Percentiles rank a stretch among this genome's conserved stretches.
Evolutionary conservation across 2,888 invertebrate species (phyloP).

Genomic region (Spodoptera exigua): DNA sequence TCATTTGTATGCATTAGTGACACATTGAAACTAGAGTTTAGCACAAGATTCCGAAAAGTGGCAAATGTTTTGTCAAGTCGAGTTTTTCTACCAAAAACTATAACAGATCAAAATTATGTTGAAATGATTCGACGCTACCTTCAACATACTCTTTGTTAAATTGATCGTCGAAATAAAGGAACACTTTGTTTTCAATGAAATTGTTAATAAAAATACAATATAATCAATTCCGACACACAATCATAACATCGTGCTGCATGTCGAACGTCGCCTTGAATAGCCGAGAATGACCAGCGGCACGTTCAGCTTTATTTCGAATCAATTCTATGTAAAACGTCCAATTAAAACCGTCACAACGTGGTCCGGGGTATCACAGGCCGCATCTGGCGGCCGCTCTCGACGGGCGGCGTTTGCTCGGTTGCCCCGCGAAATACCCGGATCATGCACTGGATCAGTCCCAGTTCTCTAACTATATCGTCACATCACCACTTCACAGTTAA

Average conservation of each 20-base stretch:
- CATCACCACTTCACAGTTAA: constrained; percentile 72
- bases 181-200: constrained; percentile 33
- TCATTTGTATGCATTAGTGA: neutral
- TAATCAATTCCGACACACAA: constrained; percentile 35
- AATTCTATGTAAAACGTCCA: constrained; percentile 69
- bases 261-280: constrained; percentile 50
- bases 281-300: constrained; percentile 46
- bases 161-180: constrained; percentile 14
- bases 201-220: constrained; percentile 29
- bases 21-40: no score
- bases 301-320: constrained; percentile 55
- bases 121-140: constrained; percentile 1
- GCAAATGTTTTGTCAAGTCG: no score
- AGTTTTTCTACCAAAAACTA: no score
- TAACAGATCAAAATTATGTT: no score
- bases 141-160: constrained; percentile 10
- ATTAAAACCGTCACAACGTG: constrained; percentile 75
- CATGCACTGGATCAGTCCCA: constrained; percentile 41
- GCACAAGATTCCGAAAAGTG: no score
- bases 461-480: constrained; percentile 45
- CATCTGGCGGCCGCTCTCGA: constrained; percentile 49
- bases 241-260: constrained; percentile 46
- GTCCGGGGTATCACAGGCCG: constrained; percentile 38
- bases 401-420: constrained; percentile 23
- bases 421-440: constrained; percentile 43